Evolutionary conservation across 1,140 invertebrate genomes (phyloP), one percentile per base, ranked within the genome.

Genomic region (Bombus confusus): DNA sequence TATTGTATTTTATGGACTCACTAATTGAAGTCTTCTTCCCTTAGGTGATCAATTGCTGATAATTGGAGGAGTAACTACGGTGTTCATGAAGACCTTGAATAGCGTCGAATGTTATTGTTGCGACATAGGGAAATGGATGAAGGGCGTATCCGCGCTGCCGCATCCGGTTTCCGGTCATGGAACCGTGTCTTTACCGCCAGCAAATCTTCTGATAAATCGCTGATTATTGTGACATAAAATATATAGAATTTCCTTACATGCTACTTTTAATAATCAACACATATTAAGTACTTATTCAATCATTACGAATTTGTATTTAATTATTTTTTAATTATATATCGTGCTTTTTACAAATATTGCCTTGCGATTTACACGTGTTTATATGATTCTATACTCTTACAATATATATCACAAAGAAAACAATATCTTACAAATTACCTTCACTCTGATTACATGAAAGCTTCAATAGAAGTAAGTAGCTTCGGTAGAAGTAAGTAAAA

Each of bases 81-180:
- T 95, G 77, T 96, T 96, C 90, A 96, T 96, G 96, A 94, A 95
- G 79, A 96, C 96, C 5, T 87, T 96, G 10, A 96, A 94, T 90
- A 96, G 95, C 86, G 96, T 96, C 6, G 96, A 97, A 90, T 96
- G 96, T 86, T 96, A 95, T 85, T 96, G 96, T 87, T 96, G 94
- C 78, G 94, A 96, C 87, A 94, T 95, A 59, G 94, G 94, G 82
- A 95, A 96, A 34, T 96, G 96, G 96, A 95, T 96, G 62, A 94
- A 95, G 80, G 96, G 96, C 3, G 94, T 96, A 39, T 93, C 96
- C 0, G 92, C 94, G 4, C 91, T 97, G 34, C 96, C 96, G 0
- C 94, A 95, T 28, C 93, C 96, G 4, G 93, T 97, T 39, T 96
- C 96, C 1, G 96, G 96, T 0, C 96, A 96, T 89, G 95, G 95